phyloP scores from a whole-genome alignment of 1,140 invertebrate species.

The Homarus americanus region DNA sequence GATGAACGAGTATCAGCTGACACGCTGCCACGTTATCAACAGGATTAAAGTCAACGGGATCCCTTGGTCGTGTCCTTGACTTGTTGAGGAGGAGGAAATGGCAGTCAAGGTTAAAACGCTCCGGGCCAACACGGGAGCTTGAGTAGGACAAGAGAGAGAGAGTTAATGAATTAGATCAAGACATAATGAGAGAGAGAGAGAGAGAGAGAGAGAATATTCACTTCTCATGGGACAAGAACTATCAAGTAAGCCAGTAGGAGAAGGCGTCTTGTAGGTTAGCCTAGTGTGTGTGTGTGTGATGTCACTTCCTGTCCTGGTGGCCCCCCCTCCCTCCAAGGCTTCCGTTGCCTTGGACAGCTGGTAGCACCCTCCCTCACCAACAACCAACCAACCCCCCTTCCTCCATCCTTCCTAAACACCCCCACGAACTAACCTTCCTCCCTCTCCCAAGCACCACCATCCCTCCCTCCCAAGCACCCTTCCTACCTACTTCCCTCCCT shows the following conservation, averaged over 20 bases:
- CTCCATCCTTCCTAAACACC: slow-evolving; percentile 13
- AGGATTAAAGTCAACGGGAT: too few relatives aligned
- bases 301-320: slow-evolving; percentile 19
- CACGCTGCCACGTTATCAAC: too few relatives aligned
- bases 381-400: not conserved
- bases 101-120: too few relatives aligned
- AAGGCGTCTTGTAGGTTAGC: not conserved
- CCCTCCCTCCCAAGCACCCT: not conserved
- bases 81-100: too few relatives aligned
- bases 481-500: not conserved
- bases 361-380: not conserved
- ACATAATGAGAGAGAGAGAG: slow-evolving; percentile 7
- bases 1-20: too few relatives aligned
- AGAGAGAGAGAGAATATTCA: not conserved
- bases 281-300: slow-evolving; percentile 5
- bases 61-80: too few relatives aligned
- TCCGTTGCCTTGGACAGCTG: slow-evolving; percentile 30
- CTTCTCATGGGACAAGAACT: too few relatives aligned
- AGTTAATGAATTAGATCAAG: not conserved
- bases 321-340: not conserved
- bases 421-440: too few relatives aligned
- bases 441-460: not conserved
- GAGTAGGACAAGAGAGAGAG: slow-evolving; percentile 35
- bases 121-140: too few relatives aligned
- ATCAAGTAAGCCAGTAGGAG: not conserved